Conservation (phyloP, 2,888 invertebrate species). For the Aethes cnicana region DNA sequence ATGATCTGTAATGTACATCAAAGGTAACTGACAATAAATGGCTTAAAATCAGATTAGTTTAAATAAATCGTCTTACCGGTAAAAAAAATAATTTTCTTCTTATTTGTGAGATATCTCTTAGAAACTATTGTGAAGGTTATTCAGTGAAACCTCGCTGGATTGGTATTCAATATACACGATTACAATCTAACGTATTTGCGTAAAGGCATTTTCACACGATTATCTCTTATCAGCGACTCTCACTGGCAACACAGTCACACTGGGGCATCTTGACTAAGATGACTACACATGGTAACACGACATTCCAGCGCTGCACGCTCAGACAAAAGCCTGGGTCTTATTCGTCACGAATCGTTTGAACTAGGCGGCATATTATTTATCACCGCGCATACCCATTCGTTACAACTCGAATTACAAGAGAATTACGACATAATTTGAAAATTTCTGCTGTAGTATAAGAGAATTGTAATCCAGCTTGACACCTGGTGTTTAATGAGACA, state of each 20-base stretch:
- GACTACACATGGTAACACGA: no score
- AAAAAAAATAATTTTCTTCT: no score
- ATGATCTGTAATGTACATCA: no score
- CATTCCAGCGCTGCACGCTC: constrained; percentile 10
- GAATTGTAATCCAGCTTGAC: not conserved
- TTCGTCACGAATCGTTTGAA: constrained; percentile 25
- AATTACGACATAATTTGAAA: not conserved
- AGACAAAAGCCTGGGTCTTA: constrained; percentile 14
- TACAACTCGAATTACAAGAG: not conserved
- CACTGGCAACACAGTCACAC: not conserved
- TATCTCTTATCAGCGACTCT: not conserved
- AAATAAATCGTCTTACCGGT: no score
- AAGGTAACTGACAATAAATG: no score
- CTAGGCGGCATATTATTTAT: constrained; percentile 6
- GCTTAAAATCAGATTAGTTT: no score
- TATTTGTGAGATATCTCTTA: no score
- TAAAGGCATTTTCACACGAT: not conserved
- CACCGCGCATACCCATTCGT: not conserved
- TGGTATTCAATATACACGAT: no score
- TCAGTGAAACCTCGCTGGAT: no score
- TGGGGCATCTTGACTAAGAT: no score
- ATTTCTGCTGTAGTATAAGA: not conserved
- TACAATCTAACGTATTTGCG: no score
- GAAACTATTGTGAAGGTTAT: no score
- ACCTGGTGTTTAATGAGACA: not conserved